Conservation (phyloP, 1,140 invertebrate species). For the Eumeta japonica region DNA sequence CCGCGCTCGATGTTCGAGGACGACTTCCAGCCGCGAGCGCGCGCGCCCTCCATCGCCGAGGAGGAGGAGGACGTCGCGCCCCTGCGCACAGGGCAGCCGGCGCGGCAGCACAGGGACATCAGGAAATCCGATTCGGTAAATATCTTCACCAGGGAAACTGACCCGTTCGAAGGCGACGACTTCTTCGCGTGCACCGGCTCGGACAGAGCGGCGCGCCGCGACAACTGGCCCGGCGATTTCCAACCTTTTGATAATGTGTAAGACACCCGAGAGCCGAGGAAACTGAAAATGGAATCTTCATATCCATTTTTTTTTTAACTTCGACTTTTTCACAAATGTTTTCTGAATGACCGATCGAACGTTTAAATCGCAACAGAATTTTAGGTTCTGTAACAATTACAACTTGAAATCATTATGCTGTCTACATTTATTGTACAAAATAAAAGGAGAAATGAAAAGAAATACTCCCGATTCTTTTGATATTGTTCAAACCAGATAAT, state of each 20-base stretch:
- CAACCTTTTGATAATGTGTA: slow-evolving; percentile 44
- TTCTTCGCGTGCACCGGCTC: slow-evolving; percentile 68
- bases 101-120: slow-evolving; percentile 50
- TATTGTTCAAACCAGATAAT: no score
- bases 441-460: no score
- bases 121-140: slow-evolving; percentile 86
- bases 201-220: slow-evolving; percentile 38
- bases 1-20: slow-evolving; percentile 69
- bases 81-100: slow-evolving; percentile 19
- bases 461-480: no score
- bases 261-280: slow-evolving; percentile 13
- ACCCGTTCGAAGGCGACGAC: slow-evolving; percentile 84
- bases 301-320: no score
- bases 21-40: slow-evolving; percentile 60
- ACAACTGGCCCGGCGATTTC: slow-evolving; percentile 52
- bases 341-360: no score
- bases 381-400: no score
- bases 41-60: slow-evolving; percentile 45
- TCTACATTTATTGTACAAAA: no score
- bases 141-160: slow-evolving; percentile 73
- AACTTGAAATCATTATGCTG: no score
- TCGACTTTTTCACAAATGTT: no score
- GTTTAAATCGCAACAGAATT: no score
- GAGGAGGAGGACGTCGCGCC: slow-evolving; percentile 43
- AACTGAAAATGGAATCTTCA: no score